Base-by-base conservation (phyloP, 2,888 invertebrate species). In the Scotopteryx bipunctaria region DNA sequence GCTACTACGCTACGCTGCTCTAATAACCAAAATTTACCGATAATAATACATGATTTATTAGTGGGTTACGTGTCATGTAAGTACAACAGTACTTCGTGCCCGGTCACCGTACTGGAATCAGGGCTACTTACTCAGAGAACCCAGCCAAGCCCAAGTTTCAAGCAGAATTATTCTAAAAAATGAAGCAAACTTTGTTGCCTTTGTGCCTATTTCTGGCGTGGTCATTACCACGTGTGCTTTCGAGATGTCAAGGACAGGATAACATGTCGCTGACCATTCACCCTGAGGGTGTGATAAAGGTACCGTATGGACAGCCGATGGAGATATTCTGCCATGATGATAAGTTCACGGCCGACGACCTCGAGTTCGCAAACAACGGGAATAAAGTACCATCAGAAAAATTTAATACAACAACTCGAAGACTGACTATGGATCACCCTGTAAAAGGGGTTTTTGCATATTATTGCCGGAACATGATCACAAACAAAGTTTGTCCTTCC, bases 401-500 rank as follows among this genome's bases (percentile, higher is more conserved):
- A 43, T 60, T 94, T 16, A 95, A 95, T 70, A 83, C 85, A 15
- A 93, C 94, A 1, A 93, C 94, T 3, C 92, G 94, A 55, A 83
- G 84, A 61, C 74, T 94, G 53, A 88, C 84, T 61, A 85, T 93
- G 5, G 79, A 88, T 50, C 79, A 90, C 53, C 92, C 93, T 43
- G 83, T 91, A 14, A 91, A 91, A 48, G 88, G 91, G 41, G 70
- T 82, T 3, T 82, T 79, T 45, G 80, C 86, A 60, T 93, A 92
- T 65, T 91, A 87, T 58, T 95, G 95, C 70, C 83, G 35, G 51
- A 82, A 76, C 64, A 81, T 63, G 40, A 73, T 63, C 49, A 77
- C 66, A 5, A 68, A 65, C 0, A 78, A 77, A 54, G 61, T 65
- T 33, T 84, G 83, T 50, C 41, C 71, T 0, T 80, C 65, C 40